phyloP scores from a whole-genome alignment of 2,797 vertebrate genomes.

The Tiaroga cobitis region DNA sequence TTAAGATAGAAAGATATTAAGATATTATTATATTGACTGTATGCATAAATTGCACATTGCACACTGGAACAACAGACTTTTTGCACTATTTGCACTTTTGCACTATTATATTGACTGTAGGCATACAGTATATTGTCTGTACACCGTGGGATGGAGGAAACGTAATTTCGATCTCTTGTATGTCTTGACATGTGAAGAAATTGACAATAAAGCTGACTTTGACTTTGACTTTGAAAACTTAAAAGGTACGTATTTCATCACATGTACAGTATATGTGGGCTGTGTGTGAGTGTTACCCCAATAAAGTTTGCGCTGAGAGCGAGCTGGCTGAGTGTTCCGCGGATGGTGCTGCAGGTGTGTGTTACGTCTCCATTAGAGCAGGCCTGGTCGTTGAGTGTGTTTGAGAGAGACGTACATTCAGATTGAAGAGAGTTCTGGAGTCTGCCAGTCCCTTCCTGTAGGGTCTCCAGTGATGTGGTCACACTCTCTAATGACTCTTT shows the following conservation, averaged over 20 bases:
- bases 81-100: too few species aligned
- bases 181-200: too few species aligned
- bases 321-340: conserved; percentile 79
- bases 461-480: conserved; percentile 80
- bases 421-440: conserved; percentile 78
- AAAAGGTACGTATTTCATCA: neutral
- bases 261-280: neutral
- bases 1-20: too few species aligned
- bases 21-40: too few species aligned
- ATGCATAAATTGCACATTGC: too few species aligned
- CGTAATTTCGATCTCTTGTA: too few species aligned
- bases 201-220: too few species aligned
- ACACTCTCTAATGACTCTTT: conserved; percentile 85
- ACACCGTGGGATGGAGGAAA: too few species aligned
- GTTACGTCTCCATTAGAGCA: conserved; percentile 77
- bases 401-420: conserved; percentile 78
- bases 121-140: too few species aligned
- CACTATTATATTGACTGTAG: too few species aligned
- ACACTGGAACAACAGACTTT: too few species aligned
- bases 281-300: conserved; percentile 71
- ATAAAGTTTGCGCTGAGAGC: conserved; percentile 77
- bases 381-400: conserved; percentile 82
- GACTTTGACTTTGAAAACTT: too few species aligned
- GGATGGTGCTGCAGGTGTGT: conserved; percentile 81
- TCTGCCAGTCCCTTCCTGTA: conserved; percentile 79